These are phyloP conservation scores for Aphyosemion australe DNA, from an alignment of 2,113 vertebrate genomes.

Conservation along the genomic window DNA sequence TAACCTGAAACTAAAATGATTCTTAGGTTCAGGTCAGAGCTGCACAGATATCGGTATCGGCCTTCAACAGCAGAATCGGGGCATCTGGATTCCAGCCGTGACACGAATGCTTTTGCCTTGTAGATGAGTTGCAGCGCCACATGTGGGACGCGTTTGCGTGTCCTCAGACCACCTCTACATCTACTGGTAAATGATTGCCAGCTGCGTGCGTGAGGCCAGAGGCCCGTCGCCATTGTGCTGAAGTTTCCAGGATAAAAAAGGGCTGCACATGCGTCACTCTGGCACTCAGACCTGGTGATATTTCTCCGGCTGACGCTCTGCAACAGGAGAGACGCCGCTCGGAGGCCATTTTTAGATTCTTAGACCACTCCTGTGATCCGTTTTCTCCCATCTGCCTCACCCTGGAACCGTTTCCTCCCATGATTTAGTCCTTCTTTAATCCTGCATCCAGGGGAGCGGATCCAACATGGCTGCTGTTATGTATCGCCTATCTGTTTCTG, in stretches of 20 bases:
- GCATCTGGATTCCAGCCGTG: too few relatives aligned
- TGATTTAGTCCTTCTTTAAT: conserved; percentile 36
- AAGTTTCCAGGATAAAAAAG: conserved; percentile 57
- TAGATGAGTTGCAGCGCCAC: neutral
- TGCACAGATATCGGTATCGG: too few relatives aligned
- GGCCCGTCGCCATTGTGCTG: conserved; percentile 48
- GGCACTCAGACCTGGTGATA: conserved; percentile 39
- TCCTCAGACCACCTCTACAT: conserved; percentile 41
- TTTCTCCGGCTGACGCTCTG: conserved; percentile 46
- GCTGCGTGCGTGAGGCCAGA: conserved; percentile 38
- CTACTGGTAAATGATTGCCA: conserved; percentile 47
- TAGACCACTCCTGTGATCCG: conserved; percentile 51
- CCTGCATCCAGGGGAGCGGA: neutral
- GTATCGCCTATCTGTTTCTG: conserved; percentile 1
- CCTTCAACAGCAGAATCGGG: too few relatives aligned
- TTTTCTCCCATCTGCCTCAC: conserved; percentile 4
- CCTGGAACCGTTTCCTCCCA: conserved; percentile 18
- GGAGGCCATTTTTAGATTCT: conserved; percentile 66
- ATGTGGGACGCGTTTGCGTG: conserved; percentile 30
- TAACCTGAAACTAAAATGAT: too few relatives aligned
- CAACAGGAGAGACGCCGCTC: conserved; percentile 49
- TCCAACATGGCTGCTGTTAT: conserved; percentile 24
- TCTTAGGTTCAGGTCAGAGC: too few relatives aligned
- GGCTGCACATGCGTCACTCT: conserved; percentile 44
- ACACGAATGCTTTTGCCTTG: too few relatives aligned